Evolutionary conservation across 2,797 vertebrate species (phyloP), one percentile per base, ranked within the genome.

Genomic region (Mycteria americana): DNA sequence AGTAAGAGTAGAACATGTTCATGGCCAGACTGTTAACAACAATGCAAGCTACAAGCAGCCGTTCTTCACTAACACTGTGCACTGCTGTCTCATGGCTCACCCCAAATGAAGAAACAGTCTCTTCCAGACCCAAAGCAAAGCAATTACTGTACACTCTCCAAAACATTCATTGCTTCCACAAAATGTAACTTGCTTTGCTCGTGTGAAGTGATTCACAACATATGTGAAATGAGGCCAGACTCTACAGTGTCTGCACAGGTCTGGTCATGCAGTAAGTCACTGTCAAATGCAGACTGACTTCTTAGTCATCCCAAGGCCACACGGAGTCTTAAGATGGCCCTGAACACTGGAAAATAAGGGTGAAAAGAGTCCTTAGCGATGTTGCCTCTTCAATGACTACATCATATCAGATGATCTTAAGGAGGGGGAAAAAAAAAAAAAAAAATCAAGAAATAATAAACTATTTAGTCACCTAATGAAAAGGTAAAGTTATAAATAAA

Each of bases 51-150:
- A n/a, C 21, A 54, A 79, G 37, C 12, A 79, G 72, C n/a, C 7
- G 0, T 3, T 46, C 43, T 16, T 39, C 28, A 48, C 39, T 17
- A 43, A 14, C 17, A 7, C 35, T 0, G 1, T 5, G 23, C 7
- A 4, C 39, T 46, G 18, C 10, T 35, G 57, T 1, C 59, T 24
- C 4, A 2, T 4, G 10, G 18, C 50, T 69, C 46, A 4, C 4
- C 6, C 33, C 43, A 15, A 3, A 25, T 5, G 31, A 72, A 37
- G 24, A n/a, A 74, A 84, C 17, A 45, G 27, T 3, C 21, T 56
- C 41, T 31, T 33, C 21, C 53, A 72, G 57, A 79, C 25, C 11
- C 21, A 0, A 6, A 50, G 33, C 74, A 64, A 75, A 45, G 53
- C n/a, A 15, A 35, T 6, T 46, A 6, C 31, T 35, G 37, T 31